A percentile compares a stretch with the other conserved stretches of the same genome.
Conservation (phyloP, 1,140 invertebrate species). For the Leucophenga varia region DNA sequence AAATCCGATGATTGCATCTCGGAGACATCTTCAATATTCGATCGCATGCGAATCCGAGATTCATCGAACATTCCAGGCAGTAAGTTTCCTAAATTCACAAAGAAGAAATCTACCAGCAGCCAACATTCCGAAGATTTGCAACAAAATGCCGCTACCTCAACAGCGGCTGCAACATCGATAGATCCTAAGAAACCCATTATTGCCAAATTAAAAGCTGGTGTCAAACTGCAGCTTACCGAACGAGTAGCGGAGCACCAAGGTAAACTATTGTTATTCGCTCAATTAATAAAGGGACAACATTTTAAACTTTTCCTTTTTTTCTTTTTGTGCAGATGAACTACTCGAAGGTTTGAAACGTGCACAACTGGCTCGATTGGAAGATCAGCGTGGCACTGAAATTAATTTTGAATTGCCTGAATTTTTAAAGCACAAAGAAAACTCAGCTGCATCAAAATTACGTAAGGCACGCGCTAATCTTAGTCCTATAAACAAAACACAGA, state of each 20-base stretch:
- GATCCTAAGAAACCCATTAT: slow-evolving; percentile 63
- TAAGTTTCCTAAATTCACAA: slow-evolving; percentile 43
- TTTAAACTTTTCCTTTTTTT: not conserved
- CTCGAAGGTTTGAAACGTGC: slow-evolving; percentile 77
- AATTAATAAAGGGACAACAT: not conserved
- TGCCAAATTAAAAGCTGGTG: slow-evolving; percentile 69
- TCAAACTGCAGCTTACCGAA: slow-evolving; percentile 67
- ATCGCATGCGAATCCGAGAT: slow-evolving; percentile 68
- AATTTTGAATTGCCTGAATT: slow-evolving; percentile 81
- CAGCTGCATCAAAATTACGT: slow-evolving; percentile 39
- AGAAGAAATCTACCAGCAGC: slow-evolving; percentile 44
- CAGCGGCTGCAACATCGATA: not conserved
- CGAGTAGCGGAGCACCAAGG: slow-evolving; percentile 69
- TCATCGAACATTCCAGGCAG: slow-evolving; percentile 37
- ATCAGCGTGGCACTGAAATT: slow-evolving; percentile 79
- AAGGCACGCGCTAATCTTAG: slow-evolving; percentile 41
- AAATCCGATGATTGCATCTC: slow-evolving; percentile 75
- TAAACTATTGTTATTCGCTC: no score
- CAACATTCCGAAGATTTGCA: slow-evolving; percentile 39
- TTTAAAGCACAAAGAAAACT: slow-evolving; percentile 64
- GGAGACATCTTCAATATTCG: slow-evolving; percentile 68
- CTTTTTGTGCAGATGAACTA: slow-evolving; percentile 58
- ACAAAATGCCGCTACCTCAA: not conserved
- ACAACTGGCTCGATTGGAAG: slow-evolving; percentile 73
- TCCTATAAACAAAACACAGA: slow-evolving; percentile 31